Base-by-base conservation (phyloP, 2,888 invertebrate genomes). In the Dilophus febrilis region DNA sequence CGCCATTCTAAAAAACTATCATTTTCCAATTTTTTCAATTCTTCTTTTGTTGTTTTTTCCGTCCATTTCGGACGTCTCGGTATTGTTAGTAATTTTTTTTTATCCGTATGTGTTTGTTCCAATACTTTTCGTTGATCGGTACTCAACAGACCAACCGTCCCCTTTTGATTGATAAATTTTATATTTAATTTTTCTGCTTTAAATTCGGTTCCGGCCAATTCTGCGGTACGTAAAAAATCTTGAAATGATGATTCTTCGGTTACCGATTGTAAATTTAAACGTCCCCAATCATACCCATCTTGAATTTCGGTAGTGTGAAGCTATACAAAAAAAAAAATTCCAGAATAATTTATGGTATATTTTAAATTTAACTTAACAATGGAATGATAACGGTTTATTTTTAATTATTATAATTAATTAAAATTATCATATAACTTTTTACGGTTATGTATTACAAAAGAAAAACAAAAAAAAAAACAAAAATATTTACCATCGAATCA, bases 171-270 rank as follows among this genome's bases (percentile, higher is more conserved):
- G 0, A 85, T 70, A 56, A 84, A 77, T 45, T 71, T 78, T 6
- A 90, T 71, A 54, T 92, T 90, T 3, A 88, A 58, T 56, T 90
- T 90, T 57, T 92, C 91, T 3, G 86, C 81, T 53, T 82, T 79
- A 57, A 95, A 98, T 58, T 97, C 92, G 1, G 85, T 84, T 30
- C 88, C 87, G 1, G 95, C 94, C 42, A 98, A 64, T 60, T 94
- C 84, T 0, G 97, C 97, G 0, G 88, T 95, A 0, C 88, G 81
- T 4, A 98, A 66, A 58, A 98, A 97, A 54, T 95, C 97, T 65
- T 95, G 88, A 44, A 97, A 77, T 1, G 90, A 86, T n/a, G 82
- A 87, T 58, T 94, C 90, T 50, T 95, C 94, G 0, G 94, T 95
- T 1, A 94, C 84, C 0, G 94, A 94, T 52, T 83, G 81, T 1